Evolutionary conservation across 2,888 invertebrate species (phyloP).

Genomic region (Ochropacha duplaris): DNA sequence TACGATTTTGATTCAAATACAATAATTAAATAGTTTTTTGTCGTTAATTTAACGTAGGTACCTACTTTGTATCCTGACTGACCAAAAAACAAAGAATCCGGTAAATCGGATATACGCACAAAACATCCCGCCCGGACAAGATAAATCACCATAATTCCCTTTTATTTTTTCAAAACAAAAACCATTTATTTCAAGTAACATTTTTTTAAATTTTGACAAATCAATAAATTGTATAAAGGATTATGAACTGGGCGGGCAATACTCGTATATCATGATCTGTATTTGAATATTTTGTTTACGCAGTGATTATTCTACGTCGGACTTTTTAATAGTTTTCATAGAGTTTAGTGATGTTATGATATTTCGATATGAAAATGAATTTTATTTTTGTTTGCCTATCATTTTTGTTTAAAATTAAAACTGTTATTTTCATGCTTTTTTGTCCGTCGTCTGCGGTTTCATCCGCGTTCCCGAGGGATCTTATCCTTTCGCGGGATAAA

Average conservation of each 20-base stretch:
- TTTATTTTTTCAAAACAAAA: not conserved
- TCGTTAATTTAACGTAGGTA: no score
- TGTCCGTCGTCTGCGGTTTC: no score
- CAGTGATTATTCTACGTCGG: not conserved
- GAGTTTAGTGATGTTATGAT: constrained; percentile 18
- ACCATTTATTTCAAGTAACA: not conserved
- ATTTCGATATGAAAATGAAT: constrained; percentile 3
- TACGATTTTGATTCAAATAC: no score
- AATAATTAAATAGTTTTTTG: no score
- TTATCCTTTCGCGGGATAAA: no score
- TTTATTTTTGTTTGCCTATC: constrained; percentile 2
- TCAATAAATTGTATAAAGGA: not conserved
- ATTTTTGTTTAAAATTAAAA: no score
- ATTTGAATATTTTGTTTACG: not conserved
- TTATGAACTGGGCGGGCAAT: not conserved
- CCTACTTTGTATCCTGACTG: no score
- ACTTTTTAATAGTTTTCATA: constrained; percentile 15
- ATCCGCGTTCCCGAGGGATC: no score
- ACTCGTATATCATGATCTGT: not conserved
- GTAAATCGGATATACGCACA: no score
- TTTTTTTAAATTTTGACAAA: not conserved
- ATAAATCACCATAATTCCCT: not conserved
- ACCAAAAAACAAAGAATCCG: no score
- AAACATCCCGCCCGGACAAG: no score
- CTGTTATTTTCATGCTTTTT: no score